These are phyloP conservation scores for Anguilla japonica DNA, from an alignment of 2,113 vertebrate species.

Conservation along the genomic window DNA sequence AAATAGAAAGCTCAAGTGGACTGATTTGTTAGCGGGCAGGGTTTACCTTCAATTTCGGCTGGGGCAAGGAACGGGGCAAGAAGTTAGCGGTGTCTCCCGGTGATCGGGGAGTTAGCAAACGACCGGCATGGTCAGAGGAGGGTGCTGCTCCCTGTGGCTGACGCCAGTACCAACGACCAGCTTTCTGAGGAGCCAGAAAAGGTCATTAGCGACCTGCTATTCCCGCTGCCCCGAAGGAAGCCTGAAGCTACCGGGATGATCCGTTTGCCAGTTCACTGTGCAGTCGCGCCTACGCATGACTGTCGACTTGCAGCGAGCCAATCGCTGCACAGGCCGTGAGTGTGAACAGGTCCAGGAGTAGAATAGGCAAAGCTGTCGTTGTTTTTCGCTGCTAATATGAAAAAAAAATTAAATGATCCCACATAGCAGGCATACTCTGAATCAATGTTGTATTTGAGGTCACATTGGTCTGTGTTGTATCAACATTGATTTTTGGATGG, in stretches of 20 bases:
- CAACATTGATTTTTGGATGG: too few relatives aligned
- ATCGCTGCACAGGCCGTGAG: not conserved
- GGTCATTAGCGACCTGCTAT: not conserved
- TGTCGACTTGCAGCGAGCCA: not conserved
- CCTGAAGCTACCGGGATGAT: not conserved
- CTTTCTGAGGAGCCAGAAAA: not conserved
- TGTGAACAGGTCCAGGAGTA: not conserved
- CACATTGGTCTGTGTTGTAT: too few relatives aligned
- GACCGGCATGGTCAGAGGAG: too few relatives aligned
- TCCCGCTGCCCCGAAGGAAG: not conserved
- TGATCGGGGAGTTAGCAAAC: not conserved
- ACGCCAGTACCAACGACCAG: too few relatives aligned
- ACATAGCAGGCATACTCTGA: too few relatives aligned
- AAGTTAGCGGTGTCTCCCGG: not conserved
- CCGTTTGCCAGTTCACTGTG: not conserved
- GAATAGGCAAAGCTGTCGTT: not conserved
- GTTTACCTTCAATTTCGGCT: not conserved
- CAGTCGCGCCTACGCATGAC: not conserved
- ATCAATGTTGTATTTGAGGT: too few relatives aligned
- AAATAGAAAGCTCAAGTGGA: not conserved
- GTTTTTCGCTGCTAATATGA: too few relatives aligned
- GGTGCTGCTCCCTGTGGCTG: too few relatives aligned
- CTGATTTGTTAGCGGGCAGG: not conserved
- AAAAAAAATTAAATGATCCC: too few relatives aligned
- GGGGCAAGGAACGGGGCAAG: not conserved